phyloP scores from a whole-genome alignment of 2,797 vertebrate genomes.

The Gobionotothen gibberifrons region DNA sequence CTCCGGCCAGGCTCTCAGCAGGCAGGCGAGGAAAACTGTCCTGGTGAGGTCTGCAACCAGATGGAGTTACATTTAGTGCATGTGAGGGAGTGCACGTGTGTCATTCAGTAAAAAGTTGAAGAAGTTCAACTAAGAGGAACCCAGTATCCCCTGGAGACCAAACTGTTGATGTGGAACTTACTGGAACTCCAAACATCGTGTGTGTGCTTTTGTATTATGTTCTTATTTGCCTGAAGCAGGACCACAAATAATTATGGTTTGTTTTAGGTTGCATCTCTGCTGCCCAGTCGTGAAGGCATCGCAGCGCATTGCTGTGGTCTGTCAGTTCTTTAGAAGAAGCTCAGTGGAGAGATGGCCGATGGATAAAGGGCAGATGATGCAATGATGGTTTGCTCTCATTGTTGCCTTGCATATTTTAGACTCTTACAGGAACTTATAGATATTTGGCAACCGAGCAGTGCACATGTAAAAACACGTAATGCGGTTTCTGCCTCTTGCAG shows the following conservation, averaged over 20 bases:
- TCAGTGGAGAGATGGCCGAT: conserved; percentile 13
- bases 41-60: conserved; percentile 58
- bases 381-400: conserved; percentile 20
- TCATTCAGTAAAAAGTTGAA: conserved; percentile 57
- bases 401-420: conserved; percentile 10
- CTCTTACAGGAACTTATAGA: conserved; percentile 24
- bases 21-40: conserved; percentile 51
- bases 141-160: conserved; percentile 55
- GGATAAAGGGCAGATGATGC: conserved; percentile 47
- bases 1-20: conserved; percentile 46
- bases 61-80: conserved; percentile 43
- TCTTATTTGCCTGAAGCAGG: conserved; percentile 51
- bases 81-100: conserved; percentile 34
- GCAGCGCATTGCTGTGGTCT: conserved; percentile 50
- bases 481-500: conserved; percentile 16
- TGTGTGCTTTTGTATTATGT: conserved; percentile 64
- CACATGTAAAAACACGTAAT: conserved; percentile 34
- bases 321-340: conserved; percentile 28
- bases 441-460: conserved; percentile 25
- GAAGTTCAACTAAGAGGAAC: conserved; percentile 50
- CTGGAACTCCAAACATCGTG: conserved; percentile 71
- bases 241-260: conserved; percentile 69
- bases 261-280: conserved; percentile 58
- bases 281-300: conserved; percentile 61
- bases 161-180: conserved; percentile 68